Base-by-base conservation (phyloP, 2,797 vertebrate species). In the Thalassophryne amazonica region DNA sequence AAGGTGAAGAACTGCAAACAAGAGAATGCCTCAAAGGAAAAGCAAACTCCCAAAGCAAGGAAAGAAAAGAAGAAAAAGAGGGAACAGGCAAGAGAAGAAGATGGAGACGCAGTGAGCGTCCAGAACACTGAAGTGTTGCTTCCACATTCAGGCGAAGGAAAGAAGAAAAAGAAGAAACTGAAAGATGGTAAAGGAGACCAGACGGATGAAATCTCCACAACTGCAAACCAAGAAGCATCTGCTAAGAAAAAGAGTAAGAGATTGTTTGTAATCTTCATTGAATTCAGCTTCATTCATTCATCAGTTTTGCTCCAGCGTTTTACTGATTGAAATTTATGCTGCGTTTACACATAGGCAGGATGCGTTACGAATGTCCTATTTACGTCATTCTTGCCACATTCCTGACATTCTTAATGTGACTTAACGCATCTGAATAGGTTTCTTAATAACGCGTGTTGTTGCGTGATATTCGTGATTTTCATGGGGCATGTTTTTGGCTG, bases 161-260 rank as follows among this genome's bases (percentile, higher is more conserved):
- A 61, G 17, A 51, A 48, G 8, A 76, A 52, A 1, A 40, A 41
- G 47, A 60, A 43, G 53, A 42, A 18, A 25, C 23, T 3, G 33
- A 32, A 24, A 23, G 35, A 7, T 0, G 41, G 0, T 10, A 11
- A 31, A 6, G 38, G 1, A 0, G 48, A 53, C 10, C 32, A 51
- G 42, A 17, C 21, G 0, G 18, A 6, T 0, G 48, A 29, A 7
- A 15, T 25, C 9, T 36, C 43, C 1, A 1, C 31, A 45, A 2
- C 24, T 11, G 25, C 6, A 14, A 68, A 7, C 41, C 28, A 18
- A 1, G 59, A 46, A 2, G 12, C 0, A 2, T 13, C 60, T 31
- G 53, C 75, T 0, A 74, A 76, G 70, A 84, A 65, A 39, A 59
- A 50, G 13, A 83, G 82, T 85, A 19, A 62, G 74, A 49, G 2